phyloP scores from a whole-genome alignment of 2,797 vertebrate genomes.

The Anas bahamensis region DNA sequence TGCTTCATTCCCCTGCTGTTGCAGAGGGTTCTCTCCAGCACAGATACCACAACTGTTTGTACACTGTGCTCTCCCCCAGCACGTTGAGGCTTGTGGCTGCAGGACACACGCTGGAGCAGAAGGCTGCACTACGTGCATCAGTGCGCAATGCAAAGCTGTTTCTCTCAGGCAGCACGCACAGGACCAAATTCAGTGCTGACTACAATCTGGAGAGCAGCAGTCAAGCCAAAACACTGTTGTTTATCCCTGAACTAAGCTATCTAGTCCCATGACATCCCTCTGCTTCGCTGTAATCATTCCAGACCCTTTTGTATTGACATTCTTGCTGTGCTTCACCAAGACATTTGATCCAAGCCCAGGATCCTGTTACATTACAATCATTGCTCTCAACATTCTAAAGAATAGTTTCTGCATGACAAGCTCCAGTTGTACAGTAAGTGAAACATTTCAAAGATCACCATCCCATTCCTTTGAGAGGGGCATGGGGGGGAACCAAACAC shows the following conservation, averaged over 20 bases:
- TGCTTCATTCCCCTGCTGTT: background rate
- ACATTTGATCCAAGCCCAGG: background rate
- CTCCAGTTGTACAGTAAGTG: background rate
- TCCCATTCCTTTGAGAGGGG: conserved; percentile 18
- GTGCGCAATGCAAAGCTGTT: background rate
- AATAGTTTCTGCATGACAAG: conserved; percentile 17
- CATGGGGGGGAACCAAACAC: background rate
- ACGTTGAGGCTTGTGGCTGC: background rate
- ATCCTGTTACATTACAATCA: conserved; percentile 9
- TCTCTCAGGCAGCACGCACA: background rate
- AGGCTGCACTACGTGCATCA: background rate
- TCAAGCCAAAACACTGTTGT: background rate
- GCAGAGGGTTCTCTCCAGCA: background rate
- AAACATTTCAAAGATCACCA: conserved; percentile 29
- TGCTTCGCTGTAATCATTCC: background rate
- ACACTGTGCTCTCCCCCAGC: background rate
- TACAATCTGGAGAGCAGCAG: fast-evolving
- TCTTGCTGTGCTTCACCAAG: background rate
- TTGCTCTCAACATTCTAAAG: background rate
- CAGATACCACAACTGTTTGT: background rate
- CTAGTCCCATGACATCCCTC: background rate
- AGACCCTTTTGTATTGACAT: background rate
- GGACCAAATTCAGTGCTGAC: background rate
- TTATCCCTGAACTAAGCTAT: background rate
- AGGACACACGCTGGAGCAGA: background rate